Conservation (phyloP, 2,888 invertebrate genomes). For the Parnassius mnemosyne region DNA sequence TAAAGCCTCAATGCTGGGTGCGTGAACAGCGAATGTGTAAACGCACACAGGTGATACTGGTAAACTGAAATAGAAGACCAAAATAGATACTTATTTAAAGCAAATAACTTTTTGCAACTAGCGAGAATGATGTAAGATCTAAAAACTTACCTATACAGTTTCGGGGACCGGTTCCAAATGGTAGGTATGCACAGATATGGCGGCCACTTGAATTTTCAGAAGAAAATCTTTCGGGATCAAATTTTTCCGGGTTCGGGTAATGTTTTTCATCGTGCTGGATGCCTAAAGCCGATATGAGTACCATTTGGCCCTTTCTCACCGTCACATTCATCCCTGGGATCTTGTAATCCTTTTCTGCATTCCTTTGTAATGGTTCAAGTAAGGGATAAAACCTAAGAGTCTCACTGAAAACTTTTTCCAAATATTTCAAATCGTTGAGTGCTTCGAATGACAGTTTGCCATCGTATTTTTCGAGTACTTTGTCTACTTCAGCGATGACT, state of each 20-base stretch:
- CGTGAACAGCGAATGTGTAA: too few relatives aligned
- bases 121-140: too few relatives aligned
- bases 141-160: slow-evolving; percentile 30
- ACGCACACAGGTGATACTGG: too few relatives aligned
- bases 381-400: slow-evolving; percentile 69
- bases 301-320: slow-evolving; percentile 49
- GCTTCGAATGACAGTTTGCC: slow-evolving; percentile 57
- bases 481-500: slow-evolving; percentile 47
- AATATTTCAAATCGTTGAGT: slow-evolving; percentile 55
- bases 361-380: slow-evolving; percentile 54
- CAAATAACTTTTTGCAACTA: too few relatives aligned
- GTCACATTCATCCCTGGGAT: slow-evolving; percentile 51
- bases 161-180: slow-evolving; percentile 64
- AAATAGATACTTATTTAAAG: too few relatives aligned
- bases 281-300: slow-evolving; percentile 51
- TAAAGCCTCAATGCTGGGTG: too few relatives aligned
- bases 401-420: slow-evolving; percentile 57
- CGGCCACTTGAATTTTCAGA: slow-evolving; percentile 45
- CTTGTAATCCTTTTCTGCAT: slow-evolving; percentile 48
- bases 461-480: slow-evolving; percentile 42
- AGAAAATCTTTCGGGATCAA: slow-evolving; percentile 70
- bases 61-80: slow-evolving; percentile 52
- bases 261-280: slow-evolving; percentile 63
- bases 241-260: slow-evolving; percentile 63
- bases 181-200: slow-evolving; percentile 55